phyloP scores from a whole-genome alignment of 1,140 invertebrate genomes.

The Leptonema lineaticorne region DNA sequence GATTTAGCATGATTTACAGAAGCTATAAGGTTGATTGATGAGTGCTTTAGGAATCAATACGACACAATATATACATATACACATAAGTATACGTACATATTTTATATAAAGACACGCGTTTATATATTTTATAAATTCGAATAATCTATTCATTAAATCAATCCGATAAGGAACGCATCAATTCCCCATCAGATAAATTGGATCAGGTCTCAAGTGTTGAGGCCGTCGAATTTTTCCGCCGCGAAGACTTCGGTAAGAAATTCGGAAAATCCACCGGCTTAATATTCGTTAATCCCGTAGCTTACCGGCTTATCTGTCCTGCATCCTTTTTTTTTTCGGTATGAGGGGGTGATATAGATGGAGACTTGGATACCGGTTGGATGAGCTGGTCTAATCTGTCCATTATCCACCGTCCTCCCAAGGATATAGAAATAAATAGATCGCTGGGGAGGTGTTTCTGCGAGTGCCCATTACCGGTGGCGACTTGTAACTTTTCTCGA shows the following conservation, averaged over 20 bases:
- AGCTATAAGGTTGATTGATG: conserved; percentile 1
- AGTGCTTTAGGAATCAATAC: background rate
- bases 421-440: conserved; percentile 26
- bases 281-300: conserved; percentile 30
- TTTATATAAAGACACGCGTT: background rate
- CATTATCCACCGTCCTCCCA: conserved; percentile 14
- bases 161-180: conserved; percentile 13
- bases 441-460: background rate
- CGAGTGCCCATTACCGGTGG: background rate
- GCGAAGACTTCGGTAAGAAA: conserved; percentile 1
- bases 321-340: background rate
- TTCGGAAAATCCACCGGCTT: conserved; percentile 27
- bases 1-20: conserved; percentile 13
- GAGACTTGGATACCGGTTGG: background rate
- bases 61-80: background rate
- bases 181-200: conserved; percentile 22
- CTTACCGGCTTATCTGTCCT: conserved; percentile 23
- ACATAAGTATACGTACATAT: background rate
- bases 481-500: background rate
- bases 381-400: conserved; percentile 19
- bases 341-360: background rate
- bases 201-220: conserved; percentile 15
- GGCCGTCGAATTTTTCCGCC: background rate
- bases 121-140: background rate
- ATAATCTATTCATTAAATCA: conserved; percentile 13